Conservation (phyloP, 1,140 invertebrate genomes). For the Cydia splendana region DNA sequence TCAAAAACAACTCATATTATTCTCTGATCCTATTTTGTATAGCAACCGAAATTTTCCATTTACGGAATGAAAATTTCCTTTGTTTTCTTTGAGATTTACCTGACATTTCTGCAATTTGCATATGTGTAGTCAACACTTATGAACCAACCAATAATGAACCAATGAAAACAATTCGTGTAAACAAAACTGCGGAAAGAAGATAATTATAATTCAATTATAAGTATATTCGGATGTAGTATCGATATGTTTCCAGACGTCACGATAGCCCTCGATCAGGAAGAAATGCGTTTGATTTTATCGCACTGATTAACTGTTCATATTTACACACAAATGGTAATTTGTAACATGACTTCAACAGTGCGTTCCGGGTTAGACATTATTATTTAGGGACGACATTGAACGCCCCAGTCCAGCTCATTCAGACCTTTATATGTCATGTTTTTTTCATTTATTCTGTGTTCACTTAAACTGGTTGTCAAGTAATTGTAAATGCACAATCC, state of each 20-base stretch:
- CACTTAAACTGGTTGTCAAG: conserved; percentile 2
- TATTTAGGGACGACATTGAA: conserved; percentile 30
- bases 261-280: conserved; percentile 4
- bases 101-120: too few species aligned
- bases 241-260: neutral
- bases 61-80: too few species aligned
- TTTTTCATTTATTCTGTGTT: neutral
- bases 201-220: too few species aligned
- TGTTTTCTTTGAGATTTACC: too few species aligned
- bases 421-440: neutral
- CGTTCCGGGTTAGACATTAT: conserved; percentile 26
- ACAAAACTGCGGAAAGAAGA: too few species aligned
- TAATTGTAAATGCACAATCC: conserved; percentile 9
- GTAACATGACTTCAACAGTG: conserved; percentile 9
- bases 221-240: too few species aligned
- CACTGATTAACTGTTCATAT: conserved; percentile 15
- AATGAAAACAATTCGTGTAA: too few species aligned
- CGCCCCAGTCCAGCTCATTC: neutral
- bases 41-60: too few species aligned
- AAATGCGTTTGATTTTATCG: neutral
- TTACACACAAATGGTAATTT: conserved; percentile 29
- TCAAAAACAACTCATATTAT: too few species aligned
- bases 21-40: too few species aligned
- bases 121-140: too few species aligned
- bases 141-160: too few species aligned